Base-by-base conservation (phyloP, 2,888 invertebrate species). In the Pharmacophagus antenor region DNA sequence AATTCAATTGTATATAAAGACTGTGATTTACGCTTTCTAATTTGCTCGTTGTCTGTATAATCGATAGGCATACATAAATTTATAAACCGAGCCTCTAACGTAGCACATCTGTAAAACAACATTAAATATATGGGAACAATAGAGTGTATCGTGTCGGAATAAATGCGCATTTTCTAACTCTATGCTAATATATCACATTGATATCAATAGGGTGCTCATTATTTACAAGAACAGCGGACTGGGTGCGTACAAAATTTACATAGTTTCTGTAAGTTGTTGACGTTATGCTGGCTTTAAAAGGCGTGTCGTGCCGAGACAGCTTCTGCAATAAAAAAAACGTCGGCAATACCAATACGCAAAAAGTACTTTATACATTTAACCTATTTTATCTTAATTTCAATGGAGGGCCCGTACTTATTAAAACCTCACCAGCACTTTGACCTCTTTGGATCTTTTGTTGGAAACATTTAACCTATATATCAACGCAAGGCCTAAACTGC, bases 131-230 rank as follows among this genome's bases (percentile, higher is more conserved):
- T 3, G 15, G 12, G 15, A 37, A n/a, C 20, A 20, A 37, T n/a
- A 22, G 15, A 15, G 21, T 22, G 37, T 48, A 31, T 48, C 6
- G 23, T 48, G 48, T 48, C 46, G 15, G 21, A 10, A 23, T 5
- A 25, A 23, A 48, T 48, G 48, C 48, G 23, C 48, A 48, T 48
- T 48, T 47, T 48, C n/a, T 7, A 48, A n/a, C 25, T 15, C 15
- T 25, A 48, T 48, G 48, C 7, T 48, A 48, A 48, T 48, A 17
- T 22, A 22, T 6, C 31, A 21, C 15, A 47, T 47, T 23, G 22
- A 47, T 47, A 47, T 23, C 22, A 47, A 47, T 47, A 15, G 22
- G 47, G 12, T 47, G 8, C 2, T 12, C 47, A 47, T 12, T 15
- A 21, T 47, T 22, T 15, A 22, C 12, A 31, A 10, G 8, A 10